Conservation (phyloP, 2,797 vertebrate genomes). For the Cirrhinus molitorella region DNA sequence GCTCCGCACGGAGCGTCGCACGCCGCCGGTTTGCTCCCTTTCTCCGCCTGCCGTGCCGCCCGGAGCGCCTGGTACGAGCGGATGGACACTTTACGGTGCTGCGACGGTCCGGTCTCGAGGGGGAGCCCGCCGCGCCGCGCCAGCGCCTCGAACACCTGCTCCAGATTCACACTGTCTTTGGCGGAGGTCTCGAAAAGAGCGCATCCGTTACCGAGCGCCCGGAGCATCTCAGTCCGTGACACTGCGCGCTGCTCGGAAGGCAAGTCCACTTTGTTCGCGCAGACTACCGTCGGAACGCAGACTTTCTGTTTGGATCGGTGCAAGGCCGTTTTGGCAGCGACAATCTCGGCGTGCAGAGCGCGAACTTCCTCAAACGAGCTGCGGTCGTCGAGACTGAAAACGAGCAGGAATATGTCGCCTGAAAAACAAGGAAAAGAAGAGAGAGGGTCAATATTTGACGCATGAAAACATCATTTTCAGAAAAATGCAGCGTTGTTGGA, state of each 20-base stretch:
- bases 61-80: constrained; percentile 78
- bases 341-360: constrained; percentile 74
- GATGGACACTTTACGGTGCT: constrained; percentile 81
- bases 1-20: constrained; percentile 69
- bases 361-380: constrained; percentile 79
- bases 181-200: constrained; percentile 81
- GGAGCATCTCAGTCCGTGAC: constrained; percentile 68
- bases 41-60: constrained; percentile 50
- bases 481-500: neutral
- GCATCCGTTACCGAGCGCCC: constrained; percentile 72
- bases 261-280: constrained; percentile 81
- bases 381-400: constrained; percentile 80
- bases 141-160: constrained; percentile 77
- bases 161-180: constrained; percentile 79
- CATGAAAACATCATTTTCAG: neutral
- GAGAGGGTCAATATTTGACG: neutral
- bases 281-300: constrained; percentile 75
- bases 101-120: constrained; percentile 78
- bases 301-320: constrained; percentile 62
- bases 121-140: constrained; percentile 78
- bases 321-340: constrained; percentile 78
- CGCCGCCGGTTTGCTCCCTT: neutral
- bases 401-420: constrained; percentile 82
- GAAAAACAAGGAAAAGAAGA: constrained; percentile 32
- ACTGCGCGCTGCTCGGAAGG: constrained; percentile 64